These are phyloP conservation scores for Copidosoma floridanum DNA, from an alignment of 1,140 invertebrate species.

Conservation along the genomic window DNA sequence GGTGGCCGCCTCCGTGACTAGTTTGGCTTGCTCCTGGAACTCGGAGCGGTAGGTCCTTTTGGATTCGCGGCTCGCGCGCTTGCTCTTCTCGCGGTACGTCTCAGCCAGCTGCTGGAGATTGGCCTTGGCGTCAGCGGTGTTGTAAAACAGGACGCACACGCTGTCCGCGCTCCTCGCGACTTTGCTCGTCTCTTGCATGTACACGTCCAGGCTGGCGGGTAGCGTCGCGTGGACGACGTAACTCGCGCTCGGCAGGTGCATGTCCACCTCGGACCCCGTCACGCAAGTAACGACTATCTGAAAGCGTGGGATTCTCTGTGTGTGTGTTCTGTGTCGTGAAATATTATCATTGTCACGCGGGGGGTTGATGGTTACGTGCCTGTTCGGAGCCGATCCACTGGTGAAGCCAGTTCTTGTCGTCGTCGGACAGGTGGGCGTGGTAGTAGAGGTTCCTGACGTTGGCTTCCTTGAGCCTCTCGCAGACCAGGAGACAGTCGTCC, in stretches of 20 bases:
- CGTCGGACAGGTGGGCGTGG: neutral
- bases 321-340: no score
- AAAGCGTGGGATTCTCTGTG: no score
- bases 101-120: neutral
- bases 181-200: neutral
- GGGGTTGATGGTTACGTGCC: no score
- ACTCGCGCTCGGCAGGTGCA: neutral
- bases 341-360: no score
- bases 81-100: neutral
- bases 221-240: neutral
- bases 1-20: no score
- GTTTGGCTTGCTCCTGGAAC: no score
- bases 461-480: neutral
- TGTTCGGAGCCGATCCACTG: no score
- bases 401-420: neutral
- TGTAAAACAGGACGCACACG: neutral
- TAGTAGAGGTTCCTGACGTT: neutral
- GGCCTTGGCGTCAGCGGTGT: neutral
- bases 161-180: neutral
- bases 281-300: conserved; percentile 3
- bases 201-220: neutral
- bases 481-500: neutral
- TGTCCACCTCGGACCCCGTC: neutral
- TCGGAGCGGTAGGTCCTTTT: no score
- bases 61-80: neutral